Percentiles rank a stretch among this genome's conserved stretches.
Conservation (phyloP, 53 echinoderm and acorn worm species). For the Echinarachnius parma region DNA sequence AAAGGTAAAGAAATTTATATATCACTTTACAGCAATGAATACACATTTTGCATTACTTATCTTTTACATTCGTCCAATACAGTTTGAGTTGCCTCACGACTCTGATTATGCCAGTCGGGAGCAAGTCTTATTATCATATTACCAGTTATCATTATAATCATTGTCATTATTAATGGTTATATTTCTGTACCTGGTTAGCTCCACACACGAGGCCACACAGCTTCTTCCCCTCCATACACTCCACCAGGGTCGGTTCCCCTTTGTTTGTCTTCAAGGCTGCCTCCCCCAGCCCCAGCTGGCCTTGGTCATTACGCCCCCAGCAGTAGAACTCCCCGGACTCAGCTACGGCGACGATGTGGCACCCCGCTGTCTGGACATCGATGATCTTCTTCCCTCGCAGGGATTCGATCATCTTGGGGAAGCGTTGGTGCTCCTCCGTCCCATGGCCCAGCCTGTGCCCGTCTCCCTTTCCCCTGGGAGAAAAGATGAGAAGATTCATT, state of each 20-base stretch:
- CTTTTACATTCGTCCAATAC: too few species aligned
- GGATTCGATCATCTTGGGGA: constrained; percentile 75
- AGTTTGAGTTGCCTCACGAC: too few species aligned
- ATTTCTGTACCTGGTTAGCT: constrained; percentile 76
- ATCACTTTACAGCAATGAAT: too few species aligned
- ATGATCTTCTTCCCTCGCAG: constrained; percentile 74
- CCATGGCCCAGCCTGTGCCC: constrained; percentile 84
- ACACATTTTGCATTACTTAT: too few species aligned
- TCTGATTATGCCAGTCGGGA: too few species aligned
- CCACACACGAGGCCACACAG: constrained; percentile 87
- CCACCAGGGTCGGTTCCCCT: constrained; percentile 62
- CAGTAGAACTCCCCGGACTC: constrained; percentile 82
- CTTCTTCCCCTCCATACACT: constrained; percentile 76
- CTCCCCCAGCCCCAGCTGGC: constrained; percentile 60
- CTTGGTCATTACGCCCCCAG: constrained; percentile 85
- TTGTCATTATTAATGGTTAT: too few species aligned
- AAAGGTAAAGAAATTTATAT: too few species aligned
- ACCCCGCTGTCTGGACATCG: constrained; percentile 62
- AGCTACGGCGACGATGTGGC: constrained; percentile 62
- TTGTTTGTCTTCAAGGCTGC: constrained; percentile 57
- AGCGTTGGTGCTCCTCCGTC: constrained; percentile 79
- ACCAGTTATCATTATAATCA: too few species aligned
- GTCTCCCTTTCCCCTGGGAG: constrained; percentile 89
- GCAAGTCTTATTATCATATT: too few species aligned
- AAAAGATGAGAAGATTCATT: not conserved